These are phyloP conservation scores for Disparrhopalites patrizii DNA, from an alignment of 2,888 invertebrate species.

Conservation along the genomic window DNA sequence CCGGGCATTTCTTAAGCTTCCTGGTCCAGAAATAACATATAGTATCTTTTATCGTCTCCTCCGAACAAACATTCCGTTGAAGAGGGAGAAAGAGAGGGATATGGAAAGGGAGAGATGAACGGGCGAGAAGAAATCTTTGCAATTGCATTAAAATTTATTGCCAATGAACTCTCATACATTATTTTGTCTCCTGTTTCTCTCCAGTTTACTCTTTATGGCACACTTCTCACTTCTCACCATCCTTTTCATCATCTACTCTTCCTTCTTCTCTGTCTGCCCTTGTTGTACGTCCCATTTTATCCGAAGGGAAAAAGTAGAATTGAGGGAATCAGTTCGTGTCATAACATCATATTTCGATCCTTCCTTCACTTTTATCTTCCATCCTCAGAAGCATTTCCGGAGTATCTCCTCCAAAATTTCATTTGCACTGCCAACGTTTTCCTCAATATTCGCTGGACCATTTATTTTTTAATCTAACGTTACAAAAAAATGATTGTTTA, in stretches of 20 bases:
- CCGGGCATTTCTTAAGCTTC: too few relatives aligned
- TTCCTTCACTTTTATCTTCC: not conserved
- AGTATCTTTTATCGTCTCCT: too few relatives aligned
- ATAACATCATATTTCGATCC: not conserved
- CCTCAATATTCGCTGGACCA: too few relatives aligned
- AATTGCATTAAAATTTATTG: conserved; percentile 19
- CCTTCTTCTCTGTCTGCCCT: not conserved
- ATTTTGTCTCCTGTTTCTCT: not conserved
- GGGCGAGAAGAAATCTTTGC: conserved; percentile 13
- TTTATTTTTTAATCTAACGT: too few relatives aligned
- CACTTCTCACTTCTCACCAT: not conserved
- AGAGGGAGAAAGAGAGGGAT: not conserved
- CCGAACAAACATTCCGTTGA: not conserved
- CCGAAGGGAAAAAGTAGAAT: not conserved
- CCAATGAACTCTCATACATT: conserved; percentile 13
- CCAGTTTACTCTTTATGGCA: not conserved
- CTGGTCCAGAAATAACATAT: too few relatives aligned
- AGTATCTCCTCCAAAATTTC: too few relatives aligned
- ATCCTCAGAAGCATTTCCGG: too few relatives aligned
- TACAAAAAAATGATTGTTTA: not conserved
- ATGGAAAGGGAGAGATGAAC: not conserved
- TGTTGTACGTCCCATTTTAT: not conserved
- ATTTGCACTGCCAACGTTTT: too few relatives aligned
- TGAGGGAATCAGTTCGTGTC: not conserved
- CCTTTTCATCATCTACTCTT: not conserved